Evolutionary conservation across 64 coral and sea anemone species (phyloP), one percentile per base, ranked within the genome.

Genomic region (Stylophora pistillata): DNA sequence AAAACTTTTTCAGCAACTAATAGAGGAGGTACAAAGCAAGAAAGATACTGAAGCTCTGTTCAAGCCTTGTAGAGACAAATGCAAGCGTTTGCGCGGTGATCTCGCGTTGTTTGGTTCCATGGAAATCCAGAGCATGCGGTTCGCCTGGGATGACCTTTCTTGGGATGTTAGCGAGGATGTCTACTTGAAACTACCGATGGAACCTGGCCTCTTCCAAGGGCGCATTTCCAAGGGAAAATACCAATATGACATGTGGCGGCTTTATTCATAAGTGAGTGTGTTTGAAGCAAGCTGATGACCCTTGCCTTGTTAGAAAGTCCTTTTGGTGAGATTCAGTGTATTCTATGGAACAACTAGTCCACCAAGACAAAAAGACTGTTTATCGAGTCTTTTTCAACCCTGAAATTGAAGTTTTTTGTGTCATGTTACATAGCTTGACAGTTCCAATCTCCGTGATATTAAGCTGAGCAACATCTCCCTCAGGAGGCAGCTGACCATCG

Each of bases 1-100:
- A 13, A 21, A 82, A 90, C 88, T 90, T n/a, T 90, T 62, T 81
- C 30, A 74, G 78, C n/a, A 90, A 14, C 76, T 90, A 13, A 41
- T 56, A 68, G 60, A 57, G 55, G 88, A 90, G 20, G 59, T n/a
- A 9, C 77, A 52, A 7, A 68, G 21, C 76, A 37, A 89, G 34
- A 66, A 80, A 4, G 68, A 89, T 1, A 81, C 52, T 23, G 32
- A n/a, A 68, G 7, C 34, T 52, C 33, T 52, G 37, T 89, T 81
- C 77, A 72, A 53, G 33, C 88, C 88, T 3, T 41, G 62, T 10
- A 47, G 68, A 29, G 21, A 71, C 15, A 56, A 72, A 53, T 27
- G 61, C 64, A 23, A 81, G 53, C 18, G 68, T 31, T 53, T 89
- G 10, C 88, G 65, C 29, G 88, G 88, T 70, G 62, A 81, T 1